A percentile compares a stretch with the other conserved stretches of the same genome.
phyloP scores from a whole-genome alignment of 2,888 invertebrate species.

The Drosophila barbarae region DNA sequence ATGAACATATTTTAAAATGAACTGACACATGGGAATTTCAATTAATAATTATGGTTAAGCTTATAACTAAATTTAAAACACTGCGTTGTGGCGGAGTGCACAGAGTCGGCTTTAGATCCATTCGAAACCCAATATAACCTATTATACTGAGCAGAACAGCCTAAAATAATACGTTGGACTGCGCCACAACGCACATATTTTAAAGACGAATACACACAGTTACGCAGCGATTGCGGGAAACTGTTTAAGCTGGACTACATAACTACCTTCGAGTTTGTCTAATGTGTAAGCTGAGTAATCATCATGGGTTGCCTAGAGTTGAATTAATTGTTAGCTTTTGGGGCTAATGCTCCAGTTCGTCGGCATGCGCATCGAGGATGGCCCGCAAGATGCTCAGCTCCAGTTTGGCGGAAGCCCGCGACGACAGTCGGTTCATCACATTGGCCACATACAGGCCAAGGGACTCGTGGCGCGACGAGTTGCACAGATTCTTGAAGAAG shows the following conservation, averaged over 20 bases:
- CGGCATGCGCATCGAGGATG: conserved; percentile 77
- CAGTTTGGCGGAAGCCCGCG: conserved; percentile 74
- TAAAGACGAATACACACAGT: conserved; percentile 9
- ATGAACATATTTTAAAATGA: conserved; percentile 31
- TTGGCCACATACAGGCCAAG: conserved; percentile 78
- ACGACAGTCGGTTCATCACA: conserved; percentile 77
- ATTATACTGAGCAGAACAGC: conserved; percentile 2
- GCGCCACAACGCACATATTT: conserved; percentile 6
- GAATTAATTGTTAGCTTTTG: conserved; percentile 11
- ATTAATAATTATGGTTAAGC: background rate
- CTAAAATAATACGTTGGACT: conserved; percentile 1
- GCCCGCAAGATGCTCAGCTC: conserved; percentile 78
- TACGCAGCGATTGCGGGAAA: background rate
- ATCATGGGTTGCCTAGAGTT: conserved; percentile 6
- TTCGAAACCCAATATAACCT: conserved; percentile 1
- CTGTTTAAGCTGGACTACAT: conserved; percentile 15
- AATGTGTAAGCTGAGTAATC: conserved; percentile 28
- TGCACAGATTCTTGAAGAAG: conserved; percentile 78
- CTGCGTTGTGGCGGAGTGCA: background rate
- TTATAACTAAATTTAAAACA: conserved; percentile 10
- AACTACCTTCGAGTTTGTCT: conserved; percentile 25
- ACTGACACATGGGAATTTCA: conserved; percentile 18
- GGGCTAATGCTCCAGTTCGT: conserved; percentile 72
- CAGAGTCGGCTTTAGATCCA: background rate
- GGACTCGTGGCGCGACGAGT: conserved; percentile 77